A percentile compares a stretch with the other conserved stretches of the same genome.
phyloP scores from a whole-genome alignment of 2,113 vertebrate genomes.

The Heteronetta atricapilla region DNA sequence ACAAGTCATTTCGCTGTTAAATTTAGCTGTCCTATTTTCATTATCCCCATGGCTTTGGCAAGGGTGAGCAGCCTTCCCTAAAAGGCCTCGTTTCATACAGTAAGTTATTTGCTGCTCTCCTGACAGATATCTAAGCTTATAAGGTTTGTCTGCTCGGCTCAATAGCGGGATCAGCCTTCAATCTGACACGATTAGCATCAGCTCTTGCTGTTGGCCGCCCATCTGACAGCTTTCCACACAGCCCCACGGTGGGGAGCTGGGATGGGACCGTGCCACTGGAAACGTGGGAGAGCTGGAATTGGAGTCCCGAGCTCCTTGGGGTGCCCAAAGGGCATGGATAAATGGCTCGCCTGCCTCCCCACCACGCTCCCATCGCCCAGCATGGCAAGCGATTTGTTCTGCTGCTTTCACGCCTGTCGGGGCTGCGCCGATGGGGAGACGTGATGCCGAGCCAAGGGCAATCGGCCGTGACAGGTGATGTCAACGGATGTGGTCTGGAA shows the following conservation, averaged over 20 bases:
- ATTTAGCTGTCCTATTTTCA: conserved; percentile 74
- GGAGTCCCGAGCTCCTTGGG: background rate
- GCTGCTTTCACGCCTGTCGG: background rate
- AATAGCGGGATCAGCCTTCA: conserved; percentile 62
- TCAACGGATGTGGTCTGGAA: background rate
- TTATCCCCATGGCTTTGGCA: conserved; percentile 69
- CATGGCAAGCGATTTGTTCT: background rate
- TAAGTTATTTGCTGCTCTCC: conserved; percentile 60
- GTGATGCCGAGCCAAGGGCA: accelerated
- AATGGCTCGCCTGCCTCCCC: background rate
- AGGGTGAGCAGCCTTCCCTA: conserved; percentile 66
- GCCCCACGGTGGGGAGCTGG: background rate
- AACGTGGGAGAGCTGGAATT: background rate
- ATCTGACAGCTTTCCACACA: background rate
- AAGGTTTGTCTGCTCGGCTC: conserved; percentile 59
- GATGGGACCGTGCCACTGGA: background rate
- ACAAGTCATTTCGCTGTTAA: conserved; percentile 71
- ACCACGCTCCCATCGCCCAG: background rate
- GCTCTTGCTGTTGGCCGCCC: conserved; percentile 1
- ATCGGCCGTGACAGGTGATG: background rate
- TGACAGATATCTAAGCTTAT: conserved; percentile 74
- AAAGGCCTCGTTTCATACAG: conserved; percentile 70
- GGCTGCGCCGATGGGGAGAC: accelerated
- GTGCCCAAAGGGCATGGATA: background rate
- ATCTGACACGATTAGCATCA: conserved; percentile 37